Conservation (phyloP, 2,888 invertebrate species). For the Ditylenchus weischeri region DNA sequence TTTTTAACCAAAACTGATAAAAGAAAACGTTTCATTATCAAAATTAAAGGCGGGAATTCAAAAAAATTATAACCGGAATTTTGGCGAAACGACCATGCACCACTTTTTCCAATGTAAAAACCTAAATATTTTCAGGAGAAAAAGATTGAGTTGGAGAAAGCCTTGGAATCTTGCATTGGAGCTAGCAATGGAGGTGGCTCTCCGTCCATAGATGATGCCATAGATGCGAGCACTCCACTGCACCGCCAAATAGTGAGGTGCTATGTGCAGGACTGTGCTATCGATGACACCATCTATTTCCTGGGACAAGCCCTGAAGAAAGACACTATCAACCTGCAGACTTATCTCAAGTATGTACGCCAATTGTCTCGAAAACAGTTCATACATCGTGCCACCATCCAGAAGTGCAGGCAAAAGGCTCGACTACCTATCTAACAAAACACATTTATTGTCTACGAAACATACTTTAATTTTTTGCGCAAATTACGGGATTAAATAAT, state of each 20-base stretch:
- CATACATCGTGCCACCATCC: conserved; percentile 88
- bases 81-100: no score
- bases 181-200: conserved; percentile 24
- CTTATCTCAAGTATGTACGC: conserved; percentile 91
- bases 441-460: no score
- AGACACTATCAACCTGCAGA: conserved; percentile 77
- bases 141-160: conserved; percentile 78
- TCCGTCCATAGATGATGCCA: conserved; percentile 75
- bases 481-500: no score
- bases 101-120: no score
- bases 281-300: conserved; percentile 96
- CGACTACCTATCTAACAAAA: conserved; percentile 28
- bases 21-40: no score
- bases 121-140: conserved; percentile 68
- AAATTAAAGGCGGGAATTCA: no score
- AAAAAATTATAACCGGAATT: no score
- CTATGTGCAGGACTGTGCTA: conserved; percentile 75
- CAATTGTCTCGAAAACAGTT: conserved; percentile 91
- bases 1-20: no score
- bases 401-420: conserved; percentile 74
- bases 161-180: conserved; percentile 65
- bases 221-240: conserved; percentile 88
- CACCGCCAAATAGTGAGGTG: conserved; percentile 50
- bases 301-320: conserved; percentile 68
- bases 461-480: no score